Evolutionary conservation across 1,140 invertebrate genomes (phyloP).

Genomic region (Tenebrio molitor): DNA sequence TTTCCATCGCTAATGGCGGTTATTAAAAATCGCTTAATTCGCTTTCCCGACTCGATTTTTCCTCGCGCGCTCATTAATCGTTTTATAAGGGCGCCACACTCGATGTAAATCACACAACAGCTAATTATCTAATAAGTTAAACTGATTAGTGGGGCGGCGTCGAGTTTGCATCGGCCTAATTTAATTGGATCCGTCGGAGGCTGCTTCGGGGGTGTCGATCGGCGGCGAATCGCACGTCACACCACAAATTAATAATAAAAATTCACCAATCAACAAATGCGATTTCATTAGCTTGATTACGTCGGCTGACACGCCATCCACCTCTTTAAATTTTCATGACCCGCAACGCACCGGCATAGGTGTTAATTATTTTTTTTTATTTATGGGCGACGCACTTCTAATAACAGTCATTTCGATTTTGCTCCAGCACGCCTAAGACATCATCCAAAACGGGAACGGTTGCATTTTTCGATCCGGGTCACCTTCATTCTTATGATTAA

Average conservation of each 20-base stretch:
- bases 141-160: conserved; percentile 14
- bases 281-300: conserved; percentile 38
- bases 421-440: no score
- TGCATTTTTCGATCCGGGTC: conserved; percentile 21
- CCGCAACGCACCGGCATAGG: conserved; percentile 11
- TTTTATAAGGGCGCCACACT: background rate
- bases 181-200: conserved; percentile 7
- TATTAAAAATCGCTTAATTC: conserved; percentile 34
- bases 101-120: conserved; percentile 15
- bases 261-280: conserved; percentile 34
- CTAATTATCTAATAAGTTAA: conserved; percentile 25
- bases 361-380: conserved; percentile 33
- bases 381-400: no score
- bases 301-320: conserved; percentile 14
- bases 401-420: no score
- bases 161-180: conserved; percentile 19
- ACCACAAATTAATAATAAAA: conserved; percentile 27
- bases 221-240: background rate
- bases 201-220: conserved; percentile 1
- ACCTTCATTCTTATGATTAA: conserved; percentile 18
- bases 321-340: conserved; percentile 36
- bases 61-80: background rate
- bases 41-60: background rate
- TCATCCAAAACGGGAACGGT: no score
- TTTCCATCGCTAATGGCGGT: conserved; percentile 33